These are phyloP conservation scores for Fundulus diaphanus DNA, from an alignment of 2,797 vertebrate species.

Conservation along the genomic window DNA sequence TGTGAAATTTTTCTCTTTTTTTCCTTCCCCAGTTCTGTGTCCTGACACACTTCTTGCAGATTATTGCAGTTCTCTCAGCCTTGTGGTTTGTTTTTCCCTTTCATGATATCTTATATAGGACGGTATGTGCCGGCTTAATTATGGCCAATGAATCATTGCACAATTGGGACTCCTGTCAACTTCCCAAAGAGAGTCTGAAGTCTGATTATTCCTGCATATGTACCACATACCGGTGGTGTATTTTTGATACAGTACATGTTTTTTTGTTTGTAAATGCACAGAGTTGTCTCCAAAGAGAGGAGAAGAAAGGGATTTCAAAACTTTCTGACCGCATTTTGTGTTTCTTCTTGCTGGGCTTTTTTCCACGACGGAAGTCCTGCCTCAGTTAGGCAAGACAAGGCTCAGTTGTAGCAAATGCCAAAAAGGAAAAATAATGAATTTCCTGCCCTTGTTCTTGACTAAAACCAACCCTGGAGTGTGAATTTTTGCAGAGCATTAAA, in stretches of 20 bases:
- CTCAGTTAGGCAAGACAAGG: constrained; percentile 2
- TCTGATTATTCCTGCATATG: background rate
- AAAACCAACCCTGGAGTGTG: constrained; percentile 16
- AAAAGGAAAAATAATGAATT: constrained; percentile 48
- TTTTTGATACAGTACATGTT: background rate
- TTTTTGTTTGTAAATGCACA: background rate
- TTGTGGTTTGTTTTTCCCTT: background rate
- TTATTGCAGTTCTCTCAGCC: background rate
- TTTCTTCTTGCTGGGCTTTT: constrained; percentile 4
- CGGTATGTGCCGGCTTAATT: background rate
- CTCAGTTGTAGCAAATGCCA: constrained; percentile 17
- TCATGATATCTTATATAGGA: background rate
- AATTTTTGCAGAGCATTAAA: constrained; percentile 40
- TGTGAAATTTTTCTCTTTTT: background rate
- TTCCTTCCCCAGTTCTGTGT: background rate
- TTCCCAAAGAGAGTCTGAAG: background rate
- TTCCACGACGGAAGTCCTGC: background rate
- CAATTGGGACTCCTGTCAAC: background rate
- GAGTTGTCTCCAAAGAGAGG: background rate
- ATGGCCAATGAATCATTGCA: background rate
- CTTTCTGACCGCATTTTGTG: background rate
- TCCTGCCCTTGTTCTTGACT: constrained; percentile 39
- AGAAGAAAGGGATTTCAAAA: background rate
- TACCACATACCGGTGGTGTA: background rate
- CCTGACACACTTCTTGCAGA: background rate